Base-by-base conservation (phyloP, 35 echinoderm and acorn worm species). In the Lytechinus variegatus region DNA sequence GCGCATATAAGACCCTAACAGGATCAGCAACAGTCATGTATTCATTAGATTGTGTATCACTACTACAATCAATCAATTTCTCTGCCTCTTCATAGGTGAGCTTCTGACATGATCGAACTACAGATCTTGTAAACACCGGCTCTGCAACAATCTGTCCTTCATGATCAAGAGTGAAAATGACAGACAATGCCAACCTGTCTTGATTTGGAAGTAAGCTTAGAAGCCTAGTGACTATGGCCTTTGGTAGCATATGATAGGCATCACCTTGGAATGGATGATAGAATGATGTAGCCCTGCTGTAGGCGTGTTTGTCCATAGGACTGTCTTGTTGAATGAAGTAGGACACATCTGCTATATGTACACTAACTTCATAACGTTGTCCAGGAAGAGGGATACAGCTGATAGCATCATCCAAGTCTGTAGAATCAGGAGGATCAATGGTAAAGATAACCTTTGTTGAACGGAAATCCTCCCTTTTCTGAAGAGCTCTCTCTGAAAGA, bases 301-400 rank as follows among this genome's bases (percentile, higher is more conserved):
- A 13, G 21, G 97, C 98, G 52, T 99, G 97, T 11, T 97, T 87
- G 86, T 99, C 98, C 24, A 99, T 86, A 12, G 90, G 52, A 90
- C 94, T 94, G 53, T 91, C 96, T 55, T 96, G 95, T 52, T 66
- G 86, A 11, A 97, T 95, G 89, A 99, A 99, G 96, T 96, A 99
- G 27, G 96, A 95, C 8, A 99, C 98, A 95, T 99, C 98, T 53
- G 98, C 98, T 54, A 99, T 99, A 95, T 99, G 98, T 52, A 99
- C 87, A 9, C 97, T 97, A 95, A 99, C 94, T 86, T 58, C 86
- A 27, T 95, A 97, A 56, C 9, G 27, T 60, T 95, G 71, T 14
- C 97, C 94, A 2, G 66, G 27, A 14, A 97, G 71, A 21, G 28
- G 10, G 10, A 95, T 94, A 29, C 97, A 61, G 55, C 97, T 97